Evolutionary conservation across 1,140 invertebrate species (phyloP).

Genomic region (Ectropis grisescens): DNA sequence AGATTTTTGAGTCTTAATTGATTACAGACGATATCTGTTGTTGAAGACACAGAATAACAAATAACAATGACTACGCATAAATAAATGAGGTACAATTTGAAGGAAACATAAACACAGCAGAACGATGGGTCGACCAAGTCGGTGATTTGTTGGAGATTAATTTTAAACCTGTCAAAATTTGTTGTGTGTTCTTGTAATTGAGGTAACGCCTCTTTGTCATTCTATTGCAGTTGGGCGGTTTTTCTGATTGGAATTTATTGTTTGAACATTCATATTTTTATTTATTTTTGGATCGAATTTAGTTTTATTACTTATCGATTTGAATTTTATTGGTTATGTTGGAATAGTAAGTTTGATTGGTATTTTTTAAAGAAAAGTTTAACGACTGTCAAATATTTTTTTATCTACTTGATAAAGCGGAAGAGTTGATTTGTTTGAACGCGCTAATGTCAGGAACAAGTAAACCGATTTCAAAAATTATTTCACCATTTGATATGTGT

Average conservation of each 20-base stretch:
- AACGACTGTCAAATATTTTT: too few species aligned
- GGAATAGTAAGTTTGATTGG: too few species aligned
- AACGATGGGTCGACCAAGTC: conserved; percentile 6
- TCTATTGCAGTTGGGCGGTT: conserved; percentile 14
- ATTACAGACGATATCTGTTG: conserved; percentile 39
- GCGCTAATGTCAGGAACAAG: too few species aligned
- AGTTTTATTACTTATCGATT: too few species aligned
- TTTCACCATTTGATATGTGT: too few species aligned
- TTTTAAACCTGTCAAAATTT: conserved; percentile 40
- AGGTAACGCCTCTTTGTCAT: conserved; percentile 39
- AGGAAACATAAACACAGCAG: conserved; percentile 36
- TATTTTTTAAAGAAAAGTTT: too few species aligned
- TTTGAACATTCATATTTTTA: conserved; percentile 1
- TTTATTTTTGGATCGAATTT: not conserved
- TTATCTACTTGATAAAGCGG: too few species aligned
- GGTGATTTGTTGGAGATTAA: conserved; percentile 36
- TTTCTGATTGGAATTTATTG: conserved; percentile 24
- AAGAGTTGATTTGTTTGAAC: too few species aligned
- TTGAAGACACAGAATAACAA: conserved; percentile 44
- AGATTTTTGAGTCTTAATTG: conserved; percentile 49
- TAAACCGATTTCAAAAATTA: too few species aligned
- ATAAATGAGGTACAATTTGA: conserved; percentile 41
- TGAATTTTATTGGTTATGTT: too few species aligned
- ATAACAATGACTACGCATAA: conserved; percentile 53
- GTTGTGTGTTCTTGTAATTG: conserved; percentile 26